Percentiles rank a stretch among this genome's conserved stretches.
Conservation (phyloP, 1,140 invertebrate species). For the Eubasilissa regina region DNA sequence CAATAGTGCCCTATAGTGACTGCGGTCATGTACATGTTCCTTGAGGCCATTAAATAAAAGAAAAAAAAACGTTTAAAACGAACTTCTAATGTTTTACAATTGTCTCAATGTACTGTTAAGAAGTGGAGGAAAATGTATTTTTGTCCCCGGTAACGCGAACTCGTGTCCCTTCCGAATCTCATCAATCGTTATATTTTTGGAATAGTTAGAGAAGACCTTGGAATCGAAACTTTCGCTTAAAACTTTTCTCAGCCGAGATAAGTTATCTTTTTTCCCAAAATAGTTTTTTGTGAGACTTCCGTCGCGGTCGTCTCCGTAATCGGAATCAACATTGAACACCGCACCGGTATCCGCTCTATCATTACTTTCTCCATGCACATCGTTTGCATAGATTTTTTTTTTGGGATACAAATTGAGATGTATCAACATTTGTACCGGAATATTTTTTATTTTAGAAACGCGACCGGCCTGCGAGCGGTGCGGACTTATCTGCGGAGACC, state of each 20-base stretch:
- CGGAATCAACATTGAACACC: background rate
- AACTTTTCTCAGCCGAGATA: slow-evolving; percentile 13
- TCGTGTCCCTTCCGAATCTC: slow-evolving; percentile 49
- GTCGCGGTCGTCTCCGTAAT: background rate
- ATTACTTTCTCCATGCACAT: slow-evolving; percentile 28
- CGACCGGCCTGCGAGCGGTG: background rate
- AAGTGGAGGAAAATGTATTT: background rate
- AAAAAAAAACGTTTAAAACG: too few species aligned
- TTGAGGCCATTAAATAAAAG: too few species aligned
- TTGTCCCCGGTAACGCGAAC: slow-evolving; percentile 52
- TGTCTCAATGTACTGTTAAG: too few species aligned
- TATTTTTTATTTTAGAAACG: slow-evolving; percentile 17
- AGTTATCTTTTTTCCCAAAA: background rate
- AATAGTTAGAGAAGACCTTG: slow-evolving; percentile 7
- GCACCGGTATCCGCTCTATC: slow-evolving; percentile 46
- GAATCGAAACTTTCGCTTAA: slow-evolving; percentile 16
- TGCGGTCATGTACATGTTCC: too few species aligned
- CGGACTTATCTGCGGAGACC: background rate
- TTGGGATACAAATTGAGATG: slow-evolving; percentile 58
- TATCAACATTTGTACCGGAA: slow-evolving; percentile 54
- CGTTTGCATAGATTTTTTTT: slow-evolving; percentile 43
- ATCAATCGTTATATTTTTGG: slow-evolving; percentile 51
- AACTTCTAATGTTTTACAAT: too few species aligned
- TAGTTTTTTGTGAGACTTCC: background rate
- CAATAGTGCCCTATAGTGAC: too few species aligned